phyloP scores from a whole-genome alignment of 2,797 vertebrate genomes.

The Oreochromis mossambicus region DNA sequence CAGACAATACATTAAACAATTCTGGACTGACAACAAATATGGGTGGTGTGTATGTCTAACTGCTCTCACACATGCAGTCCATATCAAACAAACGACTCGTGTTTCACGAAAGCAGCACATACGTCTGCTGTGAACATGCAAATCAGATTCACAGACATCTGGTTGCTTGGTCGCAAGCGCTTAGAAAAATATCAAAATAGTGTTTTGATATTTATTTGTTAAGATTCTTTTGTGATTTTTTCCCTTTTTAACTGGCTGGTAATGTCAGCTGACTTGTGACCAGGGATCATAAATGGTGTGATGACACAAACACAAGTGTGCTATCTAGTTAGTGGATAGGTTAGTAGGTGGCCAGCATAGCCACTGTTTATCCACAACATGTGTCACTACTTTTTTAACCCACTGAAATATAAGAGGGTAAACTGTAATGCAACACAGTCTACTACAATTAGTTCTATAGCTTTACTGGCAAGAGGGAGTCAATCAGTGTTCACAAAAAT shows the following conservation, averaged over 20 bases:
- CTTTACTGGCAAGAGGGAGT: not conserved
- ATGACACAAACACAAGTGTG: not conserved
- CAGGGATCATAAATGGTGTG: not conserved
- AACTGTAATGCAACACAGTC: fast-evolving
- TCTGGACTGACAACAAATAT: not conserved
- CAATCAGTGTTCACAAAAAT: not conserved
- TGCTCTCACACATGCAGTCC: not conserved
- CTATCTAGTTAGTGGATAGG: not conserved
- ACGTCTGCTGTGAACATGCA: not conserved
- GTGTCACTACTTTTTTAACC: not conserved
- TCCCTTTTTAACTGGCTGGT: not conserved
- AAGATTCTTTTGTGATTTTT: not conserved
- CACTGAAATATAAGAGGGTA: not conserved
- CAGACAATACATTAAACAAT: conserved; percentile 4
- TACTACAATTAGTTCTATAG: not conserved
- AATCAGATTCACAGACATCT: not conserved
- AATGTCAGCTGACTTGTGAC: not conserved
- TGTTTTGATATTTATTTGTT: not conserved
- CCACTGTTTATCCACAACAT: not conserved
- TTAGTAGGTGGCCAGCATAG: not conserved
- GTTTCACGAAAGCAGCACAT: not conserved
- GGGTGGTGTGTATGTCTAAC: not conserved
- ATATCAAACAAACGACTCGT: not conserved
- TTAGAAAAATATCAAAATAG: not conserved
- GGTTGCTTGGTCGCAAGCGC: not conserved